phyloP scores from a whole-genome alignment of 2,888 invertebrate genomes.

The Drosophila bunnanda region DNA sequence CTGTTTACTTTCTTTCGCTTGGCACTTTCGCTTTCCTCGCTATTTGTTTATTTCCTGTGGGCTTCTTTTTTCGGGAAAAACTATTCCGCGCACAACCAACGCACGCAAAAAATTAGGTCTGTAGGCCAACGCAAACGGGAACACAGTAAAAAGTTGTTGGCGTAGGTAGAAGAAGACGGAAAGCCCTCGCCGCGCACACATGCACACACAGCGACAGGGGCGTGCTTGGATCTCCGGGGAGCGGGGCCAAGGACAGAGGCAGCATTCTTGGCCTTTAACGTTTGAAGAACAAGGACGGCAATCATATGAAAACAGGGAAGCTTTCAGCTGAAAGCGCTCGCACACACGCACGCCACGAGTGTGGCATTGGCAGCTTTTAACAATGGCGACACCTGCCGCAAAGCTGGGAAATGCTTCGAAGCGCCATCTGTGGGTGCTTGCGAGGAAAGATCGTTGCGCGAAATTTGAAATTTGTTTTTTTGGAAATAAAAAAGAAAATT shows the following conservation, averaged over 20 bases:
- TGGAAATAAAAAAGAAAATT: too few species aligned
- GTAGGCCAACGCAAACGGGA: conserved; percentile 80
- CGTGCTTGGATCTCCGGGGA: conserved; percentile 34
- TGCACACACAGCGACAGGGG: conserved; percentile 11
- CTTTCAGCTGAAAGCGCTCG: conserved; percentile 67
- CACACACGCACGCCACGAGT: conserved; percentile 22
- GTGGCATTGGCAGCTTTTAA: conserved; percentile 44
- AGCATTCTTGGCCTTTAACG: conserved; percentile 83
- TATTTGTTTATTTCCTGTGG: conserved; percentile 40
- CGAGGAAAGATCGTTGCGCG: not conserved
- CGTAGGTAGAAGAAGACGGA: conserved; percentile 74
- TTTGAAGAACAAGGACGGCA: conserved; percentile 85
- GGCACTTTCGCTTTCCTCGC: conserved; percentile 64
- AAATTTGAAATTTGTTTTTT: too few species aligned
- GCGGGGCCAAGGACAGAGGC: conserved; percentile 64
- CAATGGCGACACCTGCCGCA: not conserved
- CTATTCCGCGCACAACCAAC: conserved; percentile 72
- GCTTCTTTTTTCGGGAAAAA: conserved; percentile 66
- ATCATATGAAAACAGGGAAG: conserved; percentile 63
- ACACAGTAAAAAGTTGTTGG: conserved; percentile 80
- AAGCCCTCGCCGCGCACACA: conserved; percentile 29
- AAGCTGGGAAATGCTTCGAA: not conserved
- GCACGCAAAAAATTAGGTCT: conserved; percentile 78
- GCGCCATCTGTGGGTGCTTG: conserved; percentile 4
- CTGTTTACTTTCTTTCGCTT: conserved; percentile 53